Evolutionary conservation across 1,140 invertebrate genomes (phyloP), one percentile per base, ranked within the genome.

Genomic region (Teleogryllus occipitalis): DNA sequence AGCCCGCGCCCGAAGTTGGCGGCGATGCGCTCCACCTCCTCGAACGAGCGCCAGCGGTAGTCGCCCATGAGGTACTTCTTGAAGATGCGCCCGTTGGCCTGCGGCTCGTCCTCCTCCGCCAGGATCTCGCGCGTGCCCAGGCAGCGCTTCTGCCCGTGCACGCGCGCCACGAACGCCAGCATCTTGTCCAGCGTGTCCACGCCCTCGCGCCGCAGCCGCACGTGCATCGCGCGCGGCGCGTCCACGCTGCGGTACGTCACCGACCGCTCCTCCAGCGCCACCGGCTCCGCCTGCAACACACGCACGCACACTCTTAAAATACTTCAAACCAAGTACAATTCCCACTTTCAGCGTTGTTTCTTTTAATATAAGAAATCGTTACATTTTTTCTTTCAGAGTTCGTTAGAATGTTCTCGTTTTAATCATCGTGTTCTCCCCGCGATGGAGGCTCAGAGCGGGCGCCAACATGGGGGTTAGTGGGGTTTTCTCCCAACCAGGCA

Each of bases 21-120:
- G 7, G 96, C 91, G 83, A 93, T 86, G 3, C 87, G 85, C 82
- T 96, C 93, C 47, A 97, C 91, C 83, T 98, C 94, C 27, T 87
- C 87, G 86, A 92, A 98, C 7, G 92, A 93, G 79, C 93, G 91
- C 97, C 97, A 99, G 81, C 92, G 89, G 87, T 99, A 99, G 8
- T 96, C 92, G 47, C 96, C 97, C 90, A 98, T 93, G 83, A 95
- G 94, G 87, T 96, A 95, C 91, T 99, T 99, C 87, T 98, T 98
- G 84, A 99, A 99, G 27, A 98, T 90, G 84, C 95, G 91, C 75
- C 98, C 98, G 87, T 98, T 97, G 0, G 93, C 91, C 85, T 99
- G 97, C 2, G 74, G 73, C 85, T 99, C 97, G 84, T 99, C 96
- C 84, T 98, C 96, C 85, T 98, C 97, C 76, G 92, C 92, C 7